Evolutionary conservation across 37 sponge, comb jelly and placozoan genomes (phyloP).

Genomic region (Axinella damicornis): DNA sequence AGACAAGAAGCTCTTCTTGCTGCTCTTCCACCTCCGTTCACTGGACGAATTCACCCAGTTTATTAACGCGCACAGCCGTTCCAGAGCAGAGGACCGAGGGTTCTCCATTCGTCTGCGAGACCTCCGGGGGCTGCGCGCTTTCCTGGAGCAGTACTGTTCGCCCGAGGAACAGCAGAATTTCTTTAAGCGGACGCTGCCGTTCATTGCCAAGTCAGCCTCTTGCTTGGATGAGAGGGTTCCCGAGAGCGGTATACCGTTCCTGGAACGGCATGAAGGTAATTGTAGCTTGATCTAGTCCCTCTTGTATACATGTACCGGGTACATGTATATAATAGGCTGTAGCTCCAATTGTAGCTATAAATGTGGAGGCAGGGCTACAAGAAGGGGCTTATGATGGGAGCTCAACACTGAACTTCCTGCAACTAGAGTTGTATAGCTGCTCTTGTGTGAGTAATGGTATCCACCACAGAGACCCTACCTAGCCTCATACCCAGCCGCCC

Average conservation of each 20-base stretch:
- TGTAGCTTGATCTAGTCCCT: too few relatives aligned
- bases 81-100: not conserved
- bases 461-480: too few relatives aligned
- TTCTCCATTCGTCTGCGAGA: not conserved
- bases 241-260: slow-evolving; percentile 63
- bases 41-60: slow-evolving; percentile 28
- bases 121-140: slow-evolving; percentile 51
- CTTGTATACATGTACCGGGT: too few relatives aligned
- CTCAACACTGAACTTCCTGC: too few relatives aligned
- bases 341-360: too few relatives aligned
- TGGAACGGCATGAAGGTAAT: slow-evolving; percentile 67
- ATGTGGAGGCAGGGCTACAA: too few relatives aligned
- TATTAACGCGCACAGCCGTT: slow-evolving; percentile 26
- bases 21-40: slow-evolving; percentile 32
- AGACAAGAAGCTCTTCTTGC: slow-evolving; percentile 36
- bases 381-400: too few relatives aligned
- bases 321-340: too few relatives aligned
- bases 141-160: slow-evolving; percentile 40
- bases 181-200: slow-evolving; percentile 57
- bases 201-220: slow-evolving; percentile 66
- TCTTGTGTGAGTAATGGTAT: too few relatives aligned
- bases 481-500: too few relatives aligned
- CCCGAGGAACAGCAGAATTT: slow-evolving; percentile 57
- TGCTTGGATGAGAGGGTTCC: slow-evolving; percentile 62
- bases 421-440: too few relatives aligned